phyloP scores from a whole-genome alignment of 2,797 vertebrate species.

The Danio tinwini region DNA sequence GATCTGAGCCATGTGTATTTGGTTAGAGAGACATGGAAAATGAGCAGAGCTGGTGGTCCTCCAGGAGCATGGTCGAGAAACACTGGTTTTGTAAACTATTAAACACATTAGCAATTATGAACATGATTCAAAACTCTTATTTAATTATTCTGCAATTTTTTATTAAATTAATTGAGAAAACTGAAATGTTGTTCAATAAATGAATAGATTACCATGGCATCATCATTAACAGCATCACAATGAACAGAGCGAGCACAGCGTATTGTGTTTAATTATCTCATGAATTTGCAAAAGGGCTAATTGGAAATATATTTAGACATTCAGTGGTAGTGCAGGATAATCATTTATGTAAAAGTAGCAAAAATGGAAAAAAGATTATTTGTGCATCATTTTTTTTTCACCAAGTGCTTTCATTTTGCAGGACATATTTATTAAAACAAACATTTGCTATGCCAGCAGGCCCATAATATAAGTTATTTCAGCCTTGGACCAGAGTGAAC shows the following conservation, averaged over 20 bases:
- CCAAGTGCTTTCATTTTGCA: not conserved
- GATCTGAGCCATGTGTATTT: too few species aligned
- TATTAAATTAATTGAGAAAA: conserved; percentile 56
- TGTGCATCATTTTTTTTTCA: not conserved
- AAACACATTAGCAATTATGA: conserved; percentile 50
- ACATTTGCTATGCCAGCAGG: not conserved
- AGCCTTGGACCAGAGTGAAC: not conserved
- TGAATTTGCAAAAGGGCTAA: conserved; percentile 55
- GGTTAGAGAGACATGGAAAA: too few species aligned
- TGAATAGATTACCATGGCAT: conserved; percentile 60
- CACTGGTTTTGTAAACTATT: conserved; percentile 37
- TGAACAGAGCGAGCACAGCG: conserved; percentile 50
- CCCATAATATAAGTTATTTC: not conserved
- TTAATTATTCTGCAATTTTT: conserved; percentile 49
- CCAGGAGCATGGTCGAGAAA: too few species aligned
- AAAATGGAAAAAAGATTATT: conserved; percentile 24
- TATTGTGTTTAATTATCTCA: conserved; percentile 64
- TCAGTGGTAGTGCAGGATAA: conserved; percentile 53
- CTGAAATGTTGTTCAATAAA: conserved; percentile 57
- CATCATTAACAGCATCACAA: conserved; percentile 61
- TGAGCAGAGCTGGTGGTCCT: too few species aligned
- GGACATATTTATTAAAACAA: conserved; percentile 10
- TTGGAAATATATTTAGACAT: conserved; percentile 53
- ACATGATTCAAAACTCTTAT: conserved; percentile 55
- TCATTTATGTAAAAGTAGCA: conserved; percentile 15